A percentile compares a stretch with the other conserved stretches of the same genome.
Conservation (phyloP, 35 echinoderm and acorn worm genomes). For the Patiria miniata region DNA sequence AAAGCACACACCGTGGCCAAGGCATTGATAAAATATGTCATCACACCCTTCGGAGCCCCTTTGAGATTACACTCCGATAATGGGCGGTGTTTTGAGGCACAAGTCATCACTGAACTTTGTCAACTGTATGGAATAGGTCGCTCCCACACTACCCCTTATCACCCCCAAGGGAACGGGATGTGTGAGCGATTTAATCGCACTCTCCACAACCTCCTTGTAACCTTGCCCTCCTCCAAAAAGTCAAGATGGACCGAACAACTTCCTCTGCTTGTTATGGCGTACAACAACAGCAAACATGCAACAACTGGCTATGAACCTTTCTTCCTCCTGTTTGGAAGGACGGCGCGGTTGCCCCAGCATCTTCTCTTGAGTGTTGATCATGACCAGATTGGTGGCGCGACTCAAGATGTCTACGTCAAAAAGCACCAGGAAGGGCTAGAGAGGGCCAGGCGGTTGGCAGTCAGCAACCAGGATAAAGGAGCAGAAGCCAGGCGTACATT, state of each 20-base stretch:
- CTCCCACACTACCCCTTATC: too few species aligned
- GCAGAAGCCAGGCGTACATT: conserved; percentile 37
- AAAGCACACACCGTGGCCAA: conserved; percentile 62
- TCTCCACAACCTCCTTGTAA: conserved; percentile 61
- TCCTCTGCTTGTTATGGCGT: conserved; percentile 70
- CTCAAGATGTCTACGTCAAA: conserved; percentile 14
- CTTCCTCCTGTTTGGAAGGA: conserved; percentile 81
- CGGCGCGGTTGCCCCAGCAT: conserved; percentile 64
- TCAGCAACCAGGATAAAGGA: conserved; percentile 57
- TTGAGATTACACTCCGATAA: conserved; percentile 53
- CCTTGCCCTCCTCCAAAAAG: conserved; percentile 48
- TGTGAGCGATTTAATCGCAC: conserved; percentile 58
- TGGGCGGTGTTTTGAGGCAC: conserved; percentile 40
- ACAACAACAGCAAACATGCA: conserved; percentile 64
- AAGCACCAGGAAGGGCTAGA: conserved; percentile 60
- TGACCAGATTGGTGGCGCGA: neutral
- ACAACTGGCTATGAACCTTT: conserved; percentile 71
- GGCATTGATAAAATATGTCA: conserved; percentile 61
- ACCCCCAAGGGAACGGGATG: conserved; percentile 55
- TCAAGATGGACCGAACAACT: conserved; percentile 58
- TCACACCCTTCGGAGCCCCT: conserved; percentile 72
- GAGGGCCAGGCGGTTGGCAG: conserved; percentile 38
- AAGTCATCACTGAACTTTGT: conserved; percentile 62
- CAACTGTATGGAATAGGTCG: neutral
- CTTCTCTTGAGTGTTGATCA: conserved; percentile 48